These are phyloP conservation scores for Mormyrus hasselquistii DNA, from an alignment of 2,797 vertebrate species.

Conservation along the genomic window DNA sequence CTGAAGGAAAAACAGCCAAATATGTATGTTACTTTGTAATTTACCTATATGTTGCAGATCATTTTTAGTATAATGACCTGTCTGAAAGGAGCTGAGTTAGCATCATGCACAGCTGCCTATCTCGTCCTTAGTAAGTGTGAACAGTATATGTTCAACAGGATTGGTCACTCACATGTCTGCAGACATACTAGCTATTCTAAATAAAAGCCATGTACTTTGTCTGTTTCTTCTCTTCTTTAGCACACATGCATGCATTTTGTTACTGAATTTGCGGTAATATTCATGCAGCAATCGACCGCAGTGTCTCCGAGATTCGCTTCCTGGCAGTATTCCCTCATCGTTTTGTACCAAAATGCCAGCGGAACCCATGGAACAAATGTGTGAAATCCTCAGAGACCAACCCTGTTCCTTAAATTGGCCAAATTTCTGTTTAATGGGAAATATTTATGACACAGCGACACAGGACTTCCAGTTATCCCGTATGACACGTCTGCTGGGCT, in stretches of 20 bases:
- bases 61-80: background rate
- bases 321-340: slow-evolving; percentile 31
- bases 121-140: background rate
- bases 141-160: background rate
- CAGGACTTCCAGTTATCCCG: background rate
- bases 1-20: background rate
- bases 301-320: slow-evolving; percentile 38
- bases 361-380: slow-evolving; percentile 4
- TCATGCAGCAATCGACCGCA: slow-evolving; percentile 32
- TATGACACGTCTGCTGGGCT: background rate
- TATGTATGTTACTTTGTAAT: background rate
- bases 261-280: slow-evolving; percentile 37
- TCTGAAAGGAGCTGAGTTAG: background rate
- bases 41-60: background rate
- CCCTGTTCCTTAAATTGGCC: background rate
- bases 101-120: background rate
- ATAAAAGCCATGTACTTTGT: slow-evolving; percentile 14
- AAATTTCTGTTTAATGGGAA: background rate
- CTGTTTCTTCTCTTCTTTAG: slow-evolving; percentile 18
- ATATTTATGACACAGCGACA: background rate
- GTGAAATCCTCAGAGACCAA: background rate
- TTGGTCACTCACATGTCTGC: slow-evolving; percentile 21
- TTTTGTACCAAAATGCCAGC: slow-evolving; percentile 34
- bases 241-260: slow-evolving; percentile 30
- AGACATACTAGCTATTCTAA: slow-evolving; percentile 35